These are phyloP conservation scores for Labeo rohita DNA, from an alignment of 2,113 vertebrate genomes.

Conservation along the genomic window DNA sequence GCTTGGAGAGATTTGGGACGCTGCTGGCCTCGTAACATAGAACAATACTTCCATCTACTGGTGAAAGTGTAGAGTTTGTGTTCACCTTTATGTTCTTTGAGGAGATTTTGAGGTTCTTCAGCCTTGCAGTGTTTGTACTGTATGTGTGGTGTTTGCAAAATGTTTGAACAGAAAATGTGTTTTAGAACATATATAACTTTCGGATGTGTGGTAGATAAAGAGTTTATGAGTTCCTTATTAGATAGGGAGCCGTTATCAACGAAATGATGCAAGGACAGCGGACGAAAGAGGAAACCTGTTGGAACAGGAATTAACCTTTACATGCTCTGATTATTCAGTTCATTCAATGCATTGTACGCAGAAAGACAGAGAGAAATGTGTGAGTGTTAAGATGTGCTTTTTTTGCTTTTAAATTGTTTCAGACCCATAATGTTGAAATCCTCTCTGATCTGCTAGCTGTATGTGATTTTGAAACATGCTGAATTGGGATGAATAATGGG, in stretches of 20 bases:
- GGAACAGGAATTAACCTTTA: conserved; percentile 29
- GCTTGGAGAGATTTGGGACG: neutral
- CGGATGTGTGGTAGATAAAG: neutral
- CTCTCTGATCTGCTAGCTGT: conserved; percentile 25
- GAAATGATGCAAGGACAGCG: conserved; percentile 1
- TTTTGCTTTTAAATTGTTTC: conserved; percentile 7
- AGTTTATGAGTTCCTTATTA: conserved; percentile 6
- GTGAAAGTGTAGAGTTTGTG: neutral
- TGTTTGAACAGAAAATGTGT: neutral
- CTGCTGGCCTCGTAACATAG: neutral
- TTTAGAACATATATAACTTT: neutral
- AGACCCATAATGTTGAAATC: conserved; percentile 53
- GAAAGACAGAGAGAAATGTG: neutral
- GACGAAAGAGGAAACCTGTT: neutral
- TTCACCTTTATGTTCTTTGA: neutral
- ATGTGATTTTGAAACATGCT: conserved; percentile 54
- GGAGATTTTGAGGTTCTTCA: neutral
- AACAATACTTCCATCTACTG: conserved; percentile 50
- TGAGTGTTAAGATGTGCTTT: neutral
- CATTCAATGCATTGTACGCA: neutral
- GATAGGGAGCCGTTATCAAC: conserved; percentile 12
- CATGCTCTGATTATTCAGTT: neutral
- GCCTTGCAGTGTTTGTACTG: neutral
- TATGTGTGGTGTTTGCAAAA: neutral
- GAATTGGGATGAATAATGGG: conserved; percentile 41